Conservation (phyloP, 2,113 vertebrate species). For the Rhinopomastus cyanomelas region DNA sequence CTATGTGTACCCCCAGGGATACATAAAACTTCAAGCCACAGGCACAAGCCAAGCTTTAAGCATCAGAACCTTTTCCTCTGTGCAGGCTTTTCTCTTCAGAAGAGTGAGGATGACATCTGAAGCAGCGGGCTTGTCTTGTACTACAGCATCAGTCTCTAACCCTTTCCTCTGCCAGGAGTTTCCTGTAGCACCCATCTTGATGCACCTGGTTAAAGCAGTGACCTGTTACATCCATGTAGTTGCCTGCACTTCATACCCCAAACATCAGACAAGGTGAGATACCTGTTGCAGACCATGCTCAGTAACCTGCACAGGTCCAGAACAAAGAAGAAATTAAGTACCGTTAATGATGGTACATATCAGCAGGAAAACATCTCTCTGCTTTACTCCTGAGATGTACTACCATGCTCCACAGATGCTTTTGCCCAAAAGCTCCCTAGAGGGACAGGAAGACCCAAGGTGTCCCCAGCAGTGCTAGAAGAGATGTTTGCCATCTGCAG, state of each 20-base stretch:
- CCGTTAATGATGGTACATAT: background rate
- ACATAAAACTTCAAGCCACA: background rate
- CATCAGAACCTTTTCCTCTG: background rate
- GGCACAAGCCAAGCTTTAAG: background rate
- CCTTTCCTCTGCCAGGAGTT: background rate
- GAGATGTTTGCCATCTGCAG: background rate
- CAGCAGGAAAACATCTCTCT: background rate
- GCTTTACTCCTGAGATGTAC: background rate
- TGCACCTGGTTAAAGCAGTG: background rate
- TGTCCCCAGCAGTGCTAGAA: background rate
- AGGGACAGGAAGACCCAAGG: background rate
- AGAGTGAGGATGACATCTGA: background rate
- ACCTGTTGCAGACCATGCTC: background rate
- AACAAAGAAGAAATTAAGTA: background rate
- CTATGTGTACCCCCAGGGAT: background rate
- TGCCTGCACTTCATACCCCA: background rate
- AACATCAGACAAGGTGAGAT: background rate
- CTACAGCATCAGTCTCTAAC: background rate
- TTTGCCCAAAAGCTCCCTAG: background rate
- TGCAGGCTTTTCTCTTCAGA: background rate
- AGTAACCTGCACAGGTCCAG: accelerated
- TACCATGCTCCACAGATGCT: background rate
- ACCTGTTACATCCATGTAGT: background rate
- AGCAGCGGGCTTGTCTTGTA: background rate
- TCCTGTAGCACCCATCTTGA: background rate